phyloP scores from a whole-genome alignment of 2,797 vertebrate species.

The Myotis planiceps region DNA sequence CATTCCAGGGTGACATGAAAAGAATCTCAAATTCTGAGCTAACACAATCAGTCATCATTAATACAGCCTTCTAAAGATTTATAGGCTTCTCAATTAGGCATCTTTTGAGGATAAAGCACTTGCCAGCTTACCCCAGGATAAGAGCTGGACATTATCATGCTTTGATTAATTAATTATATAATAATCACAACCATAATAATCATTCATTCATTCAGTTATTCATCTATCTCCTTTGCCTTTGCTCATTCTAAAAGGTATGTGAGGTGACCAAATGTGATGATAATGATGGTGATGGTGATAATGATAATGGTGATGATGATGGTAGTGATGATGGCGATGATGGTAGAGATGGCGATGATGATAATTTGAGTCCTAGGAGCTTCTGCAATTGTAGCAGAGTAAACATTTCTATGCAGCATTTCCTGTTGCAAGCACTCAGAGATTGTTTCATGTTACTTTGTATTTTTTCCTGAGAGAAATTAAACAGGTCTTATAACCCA shows the following conservation, averaged over 20 bases:
- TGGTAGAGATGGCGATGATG: background rate
- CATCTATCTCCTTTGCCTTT: background rate
- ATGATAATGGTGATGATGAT: background rate
- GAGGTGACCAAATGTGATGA: background rate
- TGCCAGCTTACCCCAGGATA: background rate
- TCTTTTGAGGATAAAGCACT: background rate
- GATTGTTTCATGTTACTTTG: background rate
- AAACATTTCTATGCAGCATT: background rate
- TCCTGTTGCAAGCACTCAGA: background rate
- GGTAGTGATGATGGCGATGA: background rate
- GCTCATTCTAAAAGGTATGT: slow-evolving; percentile 20
- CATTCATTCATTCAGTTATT: background rate
- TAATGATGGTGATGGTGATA: background rate
- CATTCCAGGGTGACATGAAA: background rate
- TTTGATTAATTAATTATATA: slow-evolving; percentile 44
- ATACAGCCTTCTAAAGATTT: background rate
- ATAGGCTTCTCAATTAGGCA: slow-evolving; percentile 1
- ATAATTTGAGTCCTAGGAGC: background rate
- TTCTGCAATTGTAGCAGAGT: background rate
- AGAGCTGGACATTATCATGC: background rate
- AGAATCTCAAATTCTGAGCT: slow-evolving; percentile 6
- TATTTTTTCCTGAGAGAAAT: slow-evolving; percentile 31
- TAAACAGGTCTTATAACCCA: background rate
- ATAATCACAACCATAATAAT: slow-evolving; percentile 27
- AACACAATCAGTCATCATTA: background rate